Evolutionary conservation across 2,797 vertebrate species (phyloP), one percentile per base, ranked within the genome.

Genomic region (Limosa lapponica): DNA sequence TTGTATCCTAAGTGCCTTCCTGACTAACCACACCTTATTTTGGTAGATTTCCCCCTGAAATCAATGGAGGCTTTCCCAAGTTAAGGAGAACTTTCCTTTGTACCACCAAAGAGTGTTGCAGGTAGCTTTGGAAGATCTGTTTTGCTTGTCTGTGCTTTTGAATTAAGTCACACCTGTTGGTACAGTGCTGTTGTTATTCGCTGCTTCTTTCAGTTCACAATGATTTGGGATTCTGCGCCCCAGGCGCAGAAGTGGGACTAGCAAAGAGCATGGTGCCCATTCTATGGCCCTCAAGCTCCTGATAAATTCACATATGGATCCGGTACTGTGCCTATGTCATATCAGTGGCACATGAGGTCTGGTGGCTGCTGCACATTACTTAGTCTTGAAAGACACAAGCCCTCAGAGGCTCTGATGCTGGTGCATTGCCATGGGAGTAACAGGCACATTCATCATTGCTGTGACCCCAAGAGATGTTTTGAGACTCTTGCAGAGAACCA

Each of bases 251-350:
- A 34, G 8, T 1, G 9, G 41, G 28, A 18, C 20, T 34, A 12
- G 27, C 4, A 2, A 24, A 37, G 30, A 23, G 34, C 2, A 0
- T 13, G 49, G 24, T 43, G 34, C 6, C 43, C 20, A 8, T 64
- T 37, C 28, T 6, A 5, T 16, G 43, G 49, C 4, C 5, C 32
- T 69, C 3, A 5, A 22, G 39, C 28, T 87, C 59, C 51, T 32
- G 41, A 32, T 46, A 19, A 17, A 15, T 37, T 70, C 8, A 5
- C 2, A 0, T 18, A 10, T 1, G 18, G 46, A 52, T 28, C 36
- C 57, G 6, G 1, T 48, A 8, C 19, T 30, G 32, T 1, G 5
- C 46, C 12, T 14, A 1, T 14, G 15, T 20, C 4, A 0, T 8
- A 13, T 14, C 23, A 2, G 28, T 25, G 61, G 14, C 43, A 43